Evolutionary conservation across 2,113 vertebrate genomes (phyloP).

Genomic region (Hydrolagus affinis): DNA sequence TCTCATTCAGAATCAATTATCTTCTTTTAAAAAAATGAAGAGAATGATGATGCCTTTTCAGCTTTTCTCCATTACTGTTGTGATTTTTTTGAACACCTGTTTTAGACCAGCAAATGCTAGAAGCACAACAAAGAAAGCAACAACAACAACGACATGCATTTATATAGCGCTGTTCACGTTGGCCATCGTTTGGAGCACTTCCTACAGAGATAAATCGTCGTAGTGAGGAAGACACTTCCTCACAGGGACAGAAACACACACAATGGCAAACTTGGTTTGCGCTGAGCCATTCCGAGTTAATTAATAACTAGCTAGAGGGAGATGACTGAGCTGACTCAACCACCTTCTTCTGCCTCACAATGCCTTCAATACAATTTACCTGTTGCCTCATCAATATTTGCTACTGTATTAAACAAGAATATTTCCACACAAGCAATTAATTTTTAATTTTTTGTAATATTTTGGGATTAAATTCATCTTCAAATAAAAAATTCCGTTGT

Average conservation of each 20-base stretch:
- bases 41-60: not conserved
- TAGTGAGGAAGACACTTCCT: not conserved
- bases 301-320: not conserved
- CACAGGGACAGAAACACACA: not conserved
- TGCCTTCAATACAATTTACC: not conserved
- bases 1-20: too few relatives aligned
- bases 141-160: too few relatives aligned
- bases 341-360: not conserved
- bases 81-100: not conserved
- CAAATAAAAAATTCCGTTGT: too few relatives aligned
- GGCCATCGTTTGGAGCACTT: not conserved
- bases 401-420: not conserved
- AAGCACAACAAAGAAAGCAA: too few relatives aligned
- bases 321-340: not conserved
- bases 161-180: too few relatives aligned
- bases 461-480: too few relatives aligned
- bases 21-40: not conserved
- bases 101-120: too few relatives aligned
- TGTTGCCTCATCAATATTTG: too few relatives aligned
- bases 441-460: too few relatives aligned
- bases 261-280: not conserved
- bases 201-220: not conserved
- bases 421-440: not conserved
- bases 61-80: not conserved
- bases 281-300: conserved; percentile 17